phyloP scores from a whole-genome alignment of 2,113 vertebrate genomes.

The Scomber scombrus region DNA sequence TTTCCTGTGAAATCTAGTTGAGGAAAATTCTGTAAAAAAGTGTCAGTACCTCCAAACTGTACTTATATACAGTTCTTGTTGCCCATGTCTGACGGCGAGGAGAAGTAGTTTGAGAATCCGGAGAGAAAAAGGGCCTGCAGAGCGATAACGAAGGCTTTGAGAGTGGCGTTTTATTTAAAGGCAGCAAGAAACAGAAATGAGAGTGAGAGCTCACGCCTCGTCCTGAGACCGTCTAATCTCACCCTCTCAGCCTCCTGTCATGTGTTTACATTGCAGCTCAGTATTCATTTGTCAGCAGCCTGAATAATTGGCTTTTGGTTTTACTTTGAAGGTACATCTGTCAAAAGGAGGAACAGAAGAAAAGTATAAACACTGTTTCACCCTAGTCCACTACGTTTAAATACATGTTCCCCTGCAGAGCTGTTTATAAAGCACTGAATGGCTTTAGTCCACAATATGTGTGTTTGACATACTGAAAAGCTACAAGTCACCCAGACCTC shows the following conservation, averaged over 20 bases:
- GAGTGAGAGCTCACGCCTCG: constrained; percentile 13
- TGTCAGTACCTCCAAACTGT: not conserved
- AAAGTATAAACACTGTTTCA: constrained; percentile 7
- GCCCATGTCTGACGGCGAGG: not conserved
- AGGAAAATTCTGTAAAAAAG: not conserved
- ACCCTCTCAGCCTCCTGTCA: constrained; percentile 30
- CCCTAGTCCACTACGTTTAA: constrained; percentile 12
- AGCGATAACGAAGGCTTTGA: constrained; percentile 23
- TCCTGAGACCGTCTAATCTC: constrained; percentile 14
- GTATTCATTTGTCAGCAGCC: constrained; percentile 32
- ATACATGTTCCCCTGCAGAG: constrained; percentile 17
- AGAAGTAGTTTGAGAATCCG: not conserved
- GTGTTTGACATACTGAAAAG: not conserved
- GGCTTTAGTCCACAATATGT: not conserved
- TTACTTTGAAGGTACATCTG: constrained; percentile 38
- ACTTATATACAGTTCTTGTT: constrained; percentile 3
- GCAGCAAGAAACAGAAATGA: constrained; percentile 37
- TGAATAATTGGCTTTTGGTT: constrained; percentile 44
- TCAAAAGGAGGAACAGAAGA: constrained; percentile 42
- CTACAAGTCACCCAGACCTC: not conserved
- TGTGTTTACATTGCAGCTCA: constrained; percentile 14
- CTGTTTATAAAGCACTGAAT: constrained; percentile 12
- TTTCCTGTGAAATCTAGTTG: not conserved
- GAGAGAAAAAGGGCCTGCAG: constrained; percentile 10
- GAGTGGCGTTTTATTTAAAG: constrained; percentile 43